Conservation (phyloP, 2,797 vertebrate species). For the Molossus alvarezi region DNA sequence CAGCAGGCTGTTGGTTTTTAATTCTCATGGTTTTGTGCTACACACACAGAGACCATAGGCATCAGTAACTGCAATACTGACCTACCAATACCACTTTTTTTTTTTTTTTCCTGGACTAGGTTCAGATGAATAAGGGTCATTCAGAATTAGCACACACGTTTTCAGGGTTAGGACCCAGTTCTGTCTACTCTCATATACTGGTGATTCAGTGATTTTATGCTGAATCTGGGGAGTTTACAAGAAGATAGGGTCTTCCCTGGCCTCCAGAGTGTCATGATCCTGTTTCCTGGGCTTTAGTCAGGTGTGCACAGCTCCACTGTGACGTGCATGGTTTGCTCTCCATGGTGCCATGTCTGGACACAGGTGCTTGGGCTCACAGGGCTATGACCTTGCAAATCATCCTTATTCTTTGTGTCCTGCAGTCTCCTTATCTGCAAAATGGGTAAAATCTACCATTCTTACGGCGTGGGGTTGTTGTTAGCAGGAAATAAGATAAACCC, state of each 20-base stretch:
- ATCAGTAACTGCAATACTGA: fast-evolving
- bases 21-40: background rate
- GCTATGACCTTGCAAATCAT: background rate
- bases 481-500: background rate
- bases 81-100: background rate
- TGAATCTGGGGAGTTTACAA: background rate
- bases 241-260: background rate
- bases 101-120: background rate
- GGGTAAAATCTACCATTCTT: background rate
- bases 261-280: background rate
- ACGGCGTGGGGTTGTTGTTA: background rate
- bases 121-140: background rate
- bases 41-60: background rate
- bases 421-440: background rate
- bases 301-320: fast-evolving
- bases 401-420: fast-evolving
- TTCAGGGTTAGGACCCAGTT: background rate
- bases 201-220: background rate
- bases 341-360: background rate
- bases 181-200: fast-evolving
- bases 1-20: background rate
- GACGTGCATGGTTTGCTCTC: fast-evolving
- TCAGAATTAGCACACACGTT: fast-evolving
- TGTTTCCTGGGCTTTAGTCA: background rate
- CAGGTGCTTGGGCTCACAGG: background rate